Conservation (phyloP, 2,113 vertebrate species). For the Corythornis cristatus region DNA sequence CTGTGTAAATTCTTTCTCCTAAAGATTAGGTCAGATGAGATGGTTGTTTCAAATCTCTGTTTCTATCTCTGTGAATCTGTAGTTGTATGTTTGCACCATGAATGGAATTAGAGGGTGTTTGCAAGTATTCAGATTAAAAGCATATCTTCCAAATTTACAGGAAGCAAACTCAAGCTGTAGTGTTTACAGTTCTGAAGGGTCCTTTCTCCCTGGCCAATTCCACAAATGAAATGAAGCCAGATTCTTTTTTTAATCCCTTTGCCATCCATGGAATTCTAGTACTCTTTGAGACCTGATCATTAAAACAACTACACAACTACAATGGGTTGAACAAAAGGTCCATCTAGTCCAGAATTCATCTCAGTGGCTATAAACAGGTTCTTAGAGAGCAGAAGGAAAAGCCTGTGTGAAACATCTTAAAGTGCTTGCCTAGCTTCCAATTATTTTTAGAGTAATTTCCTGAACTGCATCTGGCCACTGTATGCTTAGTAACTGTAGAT, state of each 20-base stretch:
- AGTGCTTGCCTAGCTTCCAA: neutral
- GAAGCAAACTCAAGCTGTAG: neutral
- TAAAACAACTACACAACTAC: neutral
- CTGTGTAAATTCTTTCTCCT: neutral
- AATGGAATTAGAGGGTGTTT: neutral
- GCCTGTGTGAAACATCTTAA: neutral
- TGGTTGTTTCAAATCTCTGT: slow-evolving; percentile 21
- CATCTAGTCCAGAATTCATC: neutral
- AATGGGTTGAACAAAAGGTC: neutral
- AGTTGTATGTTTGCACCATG: neutral
- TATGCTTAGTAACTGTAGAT: neutral
- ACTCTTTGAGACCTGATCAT: neutral
- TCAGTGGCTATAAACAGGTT: neutral
- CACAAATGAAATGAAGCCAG: neutral
- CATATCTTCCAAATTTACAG: neutral
- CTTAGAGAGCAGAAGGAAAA: neutral
- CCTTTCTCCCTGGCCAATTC: neutral
- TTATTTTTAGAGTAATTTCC: slow-evolving; percentile 55
- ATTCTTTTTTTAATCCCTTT: neutral
- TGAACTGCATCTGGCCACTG: neutral
- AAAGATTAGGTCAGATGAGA: slow-evolving; percentile 37
- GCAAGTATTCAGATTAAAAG: neutral
- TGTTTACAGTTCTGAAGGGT: neutral
- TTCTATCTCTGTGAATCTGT: neutral
- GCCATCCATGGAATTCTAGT: neutral